Conservation (phyloP, 2,888 invertebrate genomes). For the Phalera bucephala region DNA sequence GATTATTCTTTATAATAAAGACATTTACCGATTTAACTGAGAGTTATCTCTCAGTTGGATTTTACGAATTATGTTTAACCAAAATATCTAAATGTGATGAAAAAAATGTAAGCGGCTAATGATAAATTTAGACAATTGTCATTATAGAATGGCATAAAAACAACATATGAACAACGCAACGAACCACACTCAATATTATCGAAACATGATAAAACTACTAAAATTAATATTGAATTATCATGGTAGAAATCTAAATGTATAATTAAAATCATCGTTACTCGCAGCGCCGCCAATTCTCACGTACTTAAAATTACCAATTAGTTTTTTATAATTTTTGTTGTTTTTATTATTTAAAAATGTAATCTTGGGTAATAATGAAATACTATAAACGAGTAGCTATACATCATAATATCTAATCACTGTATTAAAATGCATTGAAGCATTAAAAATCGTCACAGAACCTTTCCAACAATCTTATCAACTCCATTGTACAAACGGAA, state of each 20-base stretch:
- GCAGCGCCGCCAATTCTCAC: constrained; percentile 40
- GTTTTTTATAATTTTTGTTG: constrained; percentile 41
- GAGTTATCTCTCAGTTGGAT: too few species aligned
- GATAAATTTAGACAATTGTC: not conserved
- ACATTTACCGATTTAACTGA: too few species aligned
- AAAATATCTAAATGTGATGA: too few species aligned
- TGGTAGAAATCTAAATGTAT: not conserved
- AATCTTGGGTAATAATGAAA: constrained; percentile 37
- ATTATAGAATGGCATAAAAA: not conserved
- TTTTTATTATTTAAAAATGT: constrained; percentile 31
- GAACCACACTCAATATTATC: not conserved
- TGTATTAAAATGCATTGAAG: constrained; percentile 36
- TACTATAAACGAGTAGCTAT: constrained; percentile 38
- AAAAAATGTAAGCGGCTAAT: not conserved
- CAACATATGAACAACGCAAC: too few species aligned
- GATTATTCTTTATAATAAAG: too few species aligned
- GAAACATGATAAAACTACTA: not conserved
- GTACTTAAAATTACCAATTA: constrained; percentile 42
- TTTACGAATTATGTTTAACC: too few species aligned
- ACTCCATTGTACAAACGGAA: constrained; percentile 20
- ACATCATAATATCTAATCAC: constrained; percentile 32
- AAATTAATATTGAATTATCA: not conserved
- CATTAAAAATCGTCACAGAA: constrained; percentile 25
- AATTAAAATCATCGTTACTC: not conserved
- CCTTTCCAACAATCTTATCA: constrained; percentile 8